Evolutionary conservation across 2,113 vertebrate species (phyloP), one percentile per base, ranked within the genome.

Genomic region (Strix uralensis): DNA sequence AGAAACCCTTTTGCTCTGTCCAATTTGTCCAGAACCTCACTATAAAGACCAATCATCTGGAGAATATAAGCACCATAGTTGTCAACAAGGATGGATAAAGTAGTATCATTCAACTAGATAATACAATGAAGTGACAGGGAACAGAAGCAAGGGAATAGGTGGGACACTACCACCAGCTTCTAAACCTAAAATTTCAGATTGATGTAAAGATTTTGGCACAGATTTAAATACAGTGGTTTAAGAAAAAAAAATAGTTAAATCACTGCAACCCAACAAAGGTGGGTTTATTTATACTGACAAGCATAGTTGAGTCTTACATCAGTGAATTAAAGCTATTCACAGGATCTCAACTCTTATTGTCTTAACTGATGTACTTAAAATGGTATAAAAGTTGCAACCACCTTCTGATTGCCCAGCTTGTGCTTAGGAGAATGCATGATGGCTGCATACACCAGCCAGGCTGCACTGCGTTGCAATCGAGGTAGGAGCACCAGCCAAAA

Each of bases 11-110:
- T 98, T 15, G 97, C 98, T 97, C 97, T 98, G 95, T 98, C 97
- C 95, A 99, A 12, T 91, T 97, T 97, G 92, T 99, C 98, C 97
- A 99, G 93, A 83, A 99, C 97, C 84, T 99, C 98, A 58, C 97
- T 92, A 91, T 99, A 99, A 44, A 99, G 98, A 72, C 93, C 79
- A 40, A 98, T 96, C 98, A 99, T 99, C 99, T 99, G 97, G 55
- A 95, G 91, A 91, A 97, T 14, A 95, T 2, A 95, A 95, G 5
- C 84, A 90, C 23, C 85, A 71, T 1, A 92, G 18, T 40, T 62
- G 86, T 88, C 34, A 92, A 67, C 49, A 82, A 78, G 20, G 65
- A 54, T 59, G 34, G 44, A 61, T 59, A 51, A 83, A 78, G n/a
- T 25, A 44, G 11, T 12, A 22, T 5, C 27, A 21, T 40, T 55